These are phyloP conservation scores for Alloplasta piceator DNA, from an alignment of 2,888 invertebrate species.

Conservation along the genomic window DNA sequence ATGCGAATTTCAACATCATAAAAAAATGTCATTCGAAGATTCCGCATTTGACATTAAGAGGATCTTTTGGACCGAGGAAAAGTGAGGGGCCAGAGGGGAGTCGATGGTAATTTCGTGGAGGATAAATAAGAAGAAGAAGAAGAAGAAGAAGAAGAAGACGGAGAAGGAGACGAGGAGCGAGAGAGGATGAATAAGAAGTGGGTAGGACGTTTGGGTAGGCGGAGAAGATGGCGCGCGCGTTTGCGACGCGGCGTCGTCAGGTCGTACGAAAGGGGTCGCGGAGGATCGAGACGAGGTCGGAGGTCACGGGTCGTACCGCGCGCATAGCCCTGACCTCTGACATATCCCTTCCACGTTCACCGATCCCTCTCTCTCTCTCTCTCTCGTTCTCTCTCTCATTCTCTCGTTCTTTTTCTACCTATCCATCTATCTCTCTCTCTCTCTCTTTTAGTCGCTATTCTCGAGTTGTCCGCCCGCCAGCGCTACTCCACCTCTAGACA, in stretches of 20 bases:
- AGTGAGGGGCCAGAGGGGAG: too few relatives aligned
- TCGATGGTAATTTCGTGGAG: constrained; percentile 16
- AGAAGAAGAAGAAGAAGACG: constrained; percentile 49
- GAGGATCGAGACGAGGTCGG: constrained; percentile 78
- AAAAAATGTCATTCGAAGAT: too few relatives aligned
- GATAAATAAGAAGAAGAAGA: constrained; percentile 38
- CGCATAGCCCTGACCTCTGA: constrained; percentile 82
- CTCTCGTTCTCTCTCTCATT: constrained; percentile 55
- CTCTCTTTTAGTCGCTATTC: constrained; percentile 55
- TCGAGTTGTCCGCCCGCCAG: constrained; percentile 54
- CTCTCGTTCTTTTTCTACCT: constrained; percentile 63
- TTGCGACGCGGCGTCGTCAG: constrained; percentile 66
- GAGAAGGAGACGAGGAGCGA: constrained; percentile 50
- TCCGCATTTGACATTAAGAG: too few relatives aligned
- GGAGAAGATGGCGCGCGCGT: constrained; percentile 51
- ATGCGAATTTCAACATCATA: too few relatives aligned
- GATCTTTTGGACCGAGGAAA: too few relatives aligned
- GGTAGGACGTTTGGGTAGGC: constrained; percentile 55
- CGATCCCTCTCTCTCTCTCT: constrained; percentile 51
- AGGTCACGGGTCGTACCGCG: constrained; percentile 81
- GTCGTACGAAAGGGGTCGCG: constrained; percentile 74
- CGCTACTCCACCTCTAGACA: constrained; percentile 58
- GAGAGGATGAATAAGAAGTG: constrained; percentile 66
- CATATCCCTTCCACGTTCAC: constrained; percentile 72
- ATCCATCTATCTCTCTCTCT: constrained; percentile 47